These are phyloP conservation scores for Notechis scutatus DNA, from an alignment of 2,113 vertebrate genomes.

Conservation along the genomic window DNA sequence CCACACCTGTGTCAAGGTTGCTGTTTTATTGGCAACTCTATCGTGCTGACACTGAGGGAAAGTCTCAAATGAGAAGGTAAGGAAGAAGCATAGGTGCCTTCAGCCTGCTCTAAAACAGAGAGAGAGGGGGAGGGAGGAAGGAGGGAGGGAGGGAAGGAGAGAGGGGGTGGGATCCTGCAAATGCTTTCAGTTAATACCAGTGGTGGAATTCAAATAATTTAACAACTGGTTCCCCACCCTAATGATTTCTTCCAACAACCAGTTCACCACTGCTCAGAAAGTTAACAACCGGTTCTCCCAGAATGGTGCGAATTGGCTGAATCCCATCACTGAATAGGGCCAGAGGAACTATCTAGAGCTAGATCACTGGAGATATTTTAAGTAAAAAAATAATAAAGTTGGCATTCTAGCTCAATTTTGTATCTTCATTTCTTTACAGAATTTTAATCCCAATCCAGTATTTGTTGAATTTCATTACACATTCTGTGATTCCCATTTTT, in stretches of 20 bases:
- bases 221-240: too few relatives aligned
- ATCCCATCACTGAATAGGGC: not conserved
- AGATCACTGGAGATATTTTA: not conserved
- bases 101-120: not conserved
- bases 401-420: not conserved
- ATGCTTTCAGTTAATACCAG: too few relatives aligned
- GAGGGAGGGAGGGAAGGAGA: not conserved
- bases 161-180: not conserved
- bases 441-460: not conserved
- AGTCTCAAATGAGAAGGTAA: not conserved
- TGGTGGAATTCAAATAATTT: too few relatives aligned
- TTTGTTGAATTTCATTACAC: not conserved
- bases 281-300: too few relatives aligned
- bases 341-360: not conserved
- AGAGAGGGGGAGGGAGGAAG: not conserved
- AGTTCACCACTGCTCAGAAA: too few relatives aligned
- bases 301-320: too few relatives aligned
- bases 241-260: too few relatives aligned
- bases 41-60: not conserved
- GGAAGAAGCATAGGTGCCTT: not conserved
- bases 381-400: not conserved
- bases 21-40: not conserved
- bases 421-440: not conserved
- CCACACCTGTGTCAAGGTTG: not conserved
- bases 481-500: not conserved